A percentile compares a stretch with the other conserved stretches of the same genome.
Conservation (phyloP, 2,797 vertebrate genomes). For the Leptatherina wallacei region DNA sequence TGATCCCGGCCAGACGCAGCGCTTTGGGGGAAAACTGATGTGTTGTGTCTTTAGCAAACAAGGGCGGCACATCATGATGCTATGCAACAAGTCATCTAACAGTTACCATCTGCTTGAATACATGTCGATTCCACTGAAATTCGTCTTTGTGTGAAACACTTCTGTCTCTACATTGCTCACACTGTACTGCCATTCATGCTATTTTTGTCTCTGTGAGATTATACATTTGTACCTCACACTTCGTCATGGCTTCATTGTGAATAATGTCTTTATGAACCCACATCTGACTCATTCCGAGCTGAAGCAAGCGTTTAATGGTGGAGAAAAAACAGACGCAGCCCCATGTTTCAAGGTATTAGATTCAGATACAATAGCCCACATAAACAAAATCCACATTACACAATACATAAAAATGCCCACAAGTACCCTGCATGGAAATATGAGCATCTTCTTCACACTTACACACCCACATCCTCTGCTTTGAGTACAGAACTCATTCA, state of each 20-base stretch:
- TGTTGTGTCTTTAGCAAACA: background rate
- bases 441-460: slow-evolving; percentile 27
- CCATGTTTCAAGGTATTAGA: background rate
- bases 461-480: slow-evolving; percentile 38
- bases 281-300: slow-evolving; percentile 7
- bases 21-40: slow-evolving; percentile 38
- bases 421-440: slow-evolving; percentile 21
- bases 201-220: background rate
- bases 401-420: slow-evolving; percentile 30
- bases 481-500: slow-evolving; percentile 11
- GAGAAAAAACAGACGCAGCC: background rate
- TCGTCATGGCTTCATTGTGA: background rate
- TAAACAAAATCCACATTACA: slow-evolving; percentile 1
- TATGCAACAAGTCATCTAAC: slow-evolving; percentile 37
- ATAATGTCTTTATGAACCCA: background rate
- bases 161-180: background rate
- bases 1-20: background rate
- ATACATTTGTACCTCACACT: slow-evolving; percentile 8
- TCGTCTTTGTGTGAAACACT: background rate
- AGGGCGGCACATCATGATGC: background rate
- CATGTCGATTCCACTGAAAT: slow-evolving; percentile 36
- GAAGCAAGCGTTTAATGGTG: background rate
- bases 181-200: background rate
- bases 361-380: background rate
- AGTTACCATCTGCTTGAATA: slow-evolving; percentile 48